phyloP scores from a whole-genome alignment of 1,140 invertebrate species.

The Glossosoma conforme region DNA sequence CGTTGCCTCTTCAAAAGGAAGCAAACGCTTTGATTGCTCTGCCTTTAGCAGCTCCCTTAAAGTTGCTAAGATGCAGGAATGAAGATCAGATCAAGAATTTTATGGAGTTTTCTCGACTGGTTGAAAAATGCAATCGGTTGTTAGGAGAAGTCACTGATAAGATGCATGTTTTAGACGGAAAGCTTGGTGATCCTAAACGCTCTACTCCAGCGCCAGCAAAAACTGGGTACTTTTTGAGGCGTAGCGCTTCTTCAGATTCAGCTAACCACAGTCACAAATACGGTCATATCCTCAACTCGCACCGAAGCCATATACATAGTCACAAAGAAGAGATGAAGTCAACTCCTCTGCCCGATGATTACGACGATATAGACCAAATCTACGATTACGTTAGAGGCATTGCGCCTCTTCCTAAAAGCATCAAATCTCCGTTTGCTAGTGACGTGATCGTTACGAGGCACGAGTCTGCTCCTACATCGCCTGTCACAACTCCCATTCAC shows the following conservation, averaged over 20 bases:
- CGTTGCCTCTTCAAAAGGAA: constrained; percentile 76
- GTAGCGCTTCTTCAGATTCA: constrained; percentile 69
- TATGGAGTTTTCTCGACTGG: constrained; percentile 73
- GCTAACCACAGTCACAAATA: constrained; percentile 52
- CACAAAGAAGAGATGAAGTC: constrained; percentile 48
- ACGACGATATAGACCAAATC: constrained; percentile 95
- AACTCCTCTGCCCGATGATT: constrained; percentile 67
- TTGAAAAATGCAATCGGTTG: constrained; percentile 73
- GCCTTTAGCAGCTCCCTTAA: constrained; percentile 79
- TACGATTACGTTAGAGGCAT: constrained; percentile 93
- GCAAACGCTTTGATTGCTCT: constrained; percentile 71
- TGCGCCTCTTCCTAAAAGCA: constrained; percentile 78
- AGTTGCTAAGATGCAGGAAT: constrained; percentile 79
- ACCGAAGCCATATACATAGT: constrained; percentile 46
- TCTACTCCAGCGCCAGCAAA: constrained; percentile 48
- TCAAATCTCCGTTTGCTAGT: constrained; percentile 62
- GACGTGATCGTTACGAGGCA: constrained; percentile 39
- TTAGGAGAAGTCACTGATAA: constrained; percentile 79
- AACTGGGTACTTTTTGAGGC: constrained; percentile 58
- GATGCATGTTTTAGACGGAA: constrained; percentile 72
- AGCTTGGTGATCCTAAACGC: constrained; percentile 63
- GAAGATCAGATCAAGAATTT: constrained; percentile 73
- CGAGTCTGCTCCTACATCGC: constrained; percentile 46
- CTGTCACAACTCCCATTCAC: constrained; percentile 48
- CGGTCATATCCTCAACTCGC: constrained; percentile 37